These are phyloP conservation scores for Chironomus riparius DNA, from an alignment of 2,888 invertebrate species.

Conservation along the genomic window DNA sequence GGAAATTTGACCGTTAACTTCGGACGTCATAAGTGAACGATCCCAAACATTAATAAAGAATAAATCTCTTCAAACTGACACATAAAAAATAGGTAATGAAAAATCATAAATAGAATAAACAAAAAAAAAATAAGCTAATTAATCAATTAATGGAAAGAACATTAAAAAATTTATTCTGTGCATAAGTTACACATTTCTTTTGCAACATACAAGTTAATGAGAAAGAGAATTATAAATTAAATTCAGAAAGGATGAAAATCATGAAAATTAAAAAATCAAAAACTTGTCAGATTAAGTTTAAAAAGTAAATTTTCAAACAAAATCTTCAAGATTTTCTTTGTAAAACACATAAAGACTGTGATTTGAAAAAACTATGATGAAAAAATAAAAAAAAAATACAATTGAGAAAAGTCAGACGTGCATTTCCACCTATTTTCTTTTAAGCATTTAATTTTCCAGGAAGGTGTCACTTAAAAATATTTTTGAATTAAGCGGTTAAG, in stretches of 20 bases:
- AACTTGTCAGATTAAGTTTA: neutral
- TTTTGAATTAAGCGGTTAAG: no score
- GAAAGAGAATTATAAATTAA: neutral
- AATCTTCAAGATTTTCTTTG: constrained; percentile 20
- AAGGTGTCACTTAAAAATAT: no score
- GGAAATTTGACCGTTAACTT: no score
- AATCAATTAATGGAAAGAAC: neutral
- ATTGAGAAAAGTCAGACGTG: neutral
- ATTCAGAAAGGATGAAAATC: neutral
- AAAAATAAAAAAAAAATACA: neutral
- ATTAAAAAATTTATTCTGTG: neutral
- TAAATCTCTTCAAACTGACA: neutral
- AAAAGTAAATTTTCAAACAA: neutral
- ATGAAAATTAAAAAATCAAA: neutral
- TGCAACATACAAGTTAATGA: neutral
- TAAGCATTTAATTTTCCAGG: no score
- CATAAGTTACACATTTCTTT: neutral
- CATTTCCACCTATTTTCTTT: neutral
- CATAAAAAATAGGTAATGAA: neutral
- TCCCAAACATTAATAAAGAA: no score
- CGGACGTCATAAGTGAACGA: no score
- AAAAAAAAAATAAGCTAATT: neutral
- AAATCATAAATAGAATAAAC: neutral
- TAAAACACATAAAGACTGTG: constrained; percentile 27
- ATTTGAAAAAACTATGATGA: constrained; percentile 22